A percentile compares a stretch with the other conserved stretches of the same genome.
phyloP scores from a whole-genome alignment of 2,888 invertebrate genomes.

The Miltochrista miniata region DNA sequence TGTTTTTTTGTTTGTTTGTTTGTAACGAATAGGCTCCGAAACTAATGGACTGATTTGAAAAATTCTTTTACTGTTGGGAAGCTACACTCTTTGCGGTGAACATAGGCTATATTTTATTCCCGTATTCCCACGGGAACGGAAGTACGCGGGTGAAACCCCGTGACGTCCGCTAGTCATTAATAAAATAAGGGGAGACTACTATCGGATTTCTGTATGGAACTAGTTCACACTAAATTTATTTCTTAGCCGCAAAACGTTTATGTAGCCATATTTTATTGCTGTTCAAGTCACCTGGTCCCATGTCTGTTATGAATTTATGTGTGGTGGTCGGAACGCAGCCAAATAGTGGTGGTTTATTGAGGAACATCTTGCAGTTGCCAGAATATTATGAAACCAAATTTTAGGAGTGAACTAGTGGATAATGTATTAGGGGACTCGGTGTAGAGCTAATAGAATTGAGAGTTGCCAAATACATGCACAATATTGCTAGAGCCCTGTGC shows the following conservation, averaged over 20 bases:
- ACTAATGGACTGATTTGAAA: no score
- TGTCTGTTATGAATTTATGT: conserved; percentile 56
- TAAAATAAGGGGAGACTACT: no score
- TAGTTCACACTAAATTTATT: neutral
- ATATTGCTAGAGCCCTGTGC: no score
- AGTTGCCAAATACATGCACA: neutral
- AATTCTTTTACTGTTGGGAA: no score
- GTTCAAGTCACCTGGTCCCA: conserved; percentile 55
- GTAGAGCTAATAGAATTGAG: neutral
- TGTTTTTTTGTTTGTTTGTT: no score
- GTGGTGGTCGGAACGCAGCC: conserved; percentile 55
- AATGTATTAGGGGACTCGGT: neutral
- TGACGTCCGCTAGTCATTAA: no score
- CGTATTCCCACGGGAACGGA: no score
- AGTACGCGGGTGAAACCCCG: no score
- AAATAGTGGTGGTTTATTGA: conserved; percentile 55
- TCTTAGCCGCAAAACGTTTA: neutral
- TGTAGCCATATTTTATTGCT: conserved; percentile 44
- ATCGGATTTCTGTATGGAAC: no score
- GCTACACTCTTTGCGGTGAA: no score
- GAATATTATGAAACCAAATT: conserved; percentile 31
- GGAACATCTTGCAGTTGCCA: conserved; percentile 46
- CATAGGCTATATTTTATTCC: no score
- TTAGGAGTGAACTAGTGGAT: conserved; percentile 25
- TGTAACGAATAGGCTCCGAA: no score